Percentiles rank a stretch among this genome's conserved stretches.
Conservation (phyloP, 53 echinoderm and acorn worm species). For the Echinometra lucunter region DNA sequence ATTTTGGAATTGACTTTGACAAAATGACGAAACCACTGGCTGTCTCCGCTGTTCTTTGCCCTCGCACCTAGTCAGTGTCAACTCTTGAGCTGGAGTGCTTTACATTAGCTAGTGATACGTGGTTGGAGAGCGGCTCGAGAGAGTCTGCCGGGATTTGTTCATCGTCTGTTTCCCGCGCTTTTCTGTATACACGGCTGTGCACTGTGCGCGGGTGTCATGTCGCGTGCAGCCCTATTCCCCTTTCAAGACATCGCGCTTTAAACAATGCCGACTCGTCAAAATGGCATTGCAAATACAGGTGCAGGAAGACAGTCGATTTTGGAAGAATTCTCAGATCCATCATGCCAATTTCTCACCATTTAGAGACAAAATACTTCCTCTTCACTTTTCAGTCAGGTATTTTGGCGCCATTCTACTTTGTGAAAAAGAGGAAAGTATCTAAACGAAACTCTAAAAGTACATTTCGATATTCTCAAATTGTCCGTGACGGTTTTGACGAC, state of each 20-base stretch:
- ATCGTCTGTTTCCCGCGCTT: slow-evolving; percentile 45
- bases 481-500: not conserved
- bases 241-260: slow-evolving; percentile 61
- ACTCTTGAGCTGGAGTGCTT: slow-evolving; percentile 69
- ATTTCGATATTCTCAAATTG: not conserved
- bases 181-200: slow-evolving; percentile 66
- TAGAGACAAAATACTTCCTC: slow-evolving; percentile 25
- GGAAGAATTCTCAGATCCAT: slow-evolving; percentile 31
- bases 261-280: slow-evolving; percentile 63
- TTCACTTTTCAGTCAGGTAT: slow-evolving; percentile 33
- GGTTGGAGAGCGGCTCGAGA: slow-evolving; percentile 55
- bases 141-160: slow-evolving; percentile 51
- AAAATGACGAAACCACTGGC: slow-evolving; percentile 69
- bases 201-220: slow-evolving; percentile 60
- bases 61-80: slow-evolving; percentile 44
- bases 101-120: slow-evolving; percentile 67
- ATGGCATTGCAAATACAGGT: slow-evolving; percentile 71
- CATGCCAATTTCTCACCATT: slow-evolving; percentile 16
- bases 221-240: slow-evolving; percentile 60
- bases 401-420: not conserved
- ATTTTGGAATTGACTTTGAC: slow-evolving; percentile 72
- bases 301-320: slow-evolving; percentile 41
- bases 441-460: not conserved
- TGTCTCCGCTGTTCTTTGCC: slow-evolving; percentile 64
- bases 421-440: not conserved